Evolutionary conservation across 2,113 vertebrate species (phyloP), one percentile per base, ranked within the genome.

Genomic region (Limanda limanda): DNA sequence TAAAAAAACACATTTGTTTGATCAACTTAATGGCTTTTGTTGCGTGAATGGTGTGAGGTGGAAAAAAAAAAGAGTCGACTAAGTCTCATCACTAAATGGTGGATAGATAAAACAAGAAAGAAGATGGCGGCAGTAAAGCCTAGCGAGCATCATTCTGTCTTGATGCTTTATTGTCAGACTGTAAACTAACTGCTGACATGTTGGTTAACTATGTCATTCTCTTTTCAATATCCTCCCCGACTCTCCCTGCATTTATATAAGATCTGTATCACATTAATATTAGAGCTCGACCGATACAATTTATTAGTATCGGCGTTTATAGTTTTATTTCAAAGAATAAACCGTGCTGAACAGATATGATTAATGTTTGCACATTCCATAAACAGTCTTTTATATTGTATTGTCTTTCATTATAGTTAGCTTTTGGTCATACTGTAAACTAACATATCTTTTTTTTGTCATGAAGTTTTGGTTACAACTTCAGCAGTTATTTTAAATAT

Each of bases 21-120:
- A 90, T 87, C 73, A 82, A 83, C 86, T 86, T 25, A 90, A 80
- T 69, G 25, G 57, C 60, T 69, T 78, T 75, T 73, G 24, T 31
- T 31, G 31, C 31, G 31, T 27, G 17, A 23, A 40, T 45, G 52
- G 48, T 60, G 52, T 66, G 42, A 25, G 45, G 1, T 8, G 31
- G 27, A 5, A 0, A 20, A 64, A 60, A 17, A 40, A 17, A 74
- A 51, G 9, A 70, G 59, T 5, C 10, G 27, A 76, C 56, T 45
- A 31, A 45, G 73, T 68, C 48, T 52, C 42, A 71, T 54, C 40
- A 25, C 40, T 48, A 47, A 66, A 69, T 52, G 59, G 21, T 35
- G 37, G 69, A 13, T 61, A 61, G 57, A 74, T 47, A 71, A 59
- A 74, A 72, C 61, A 2, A 37, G 63, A 68, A 67, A 47, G 12